These are phyloP conservation scores for Nettapus auritus DNA, from an alignment of 2,113 vertebrate species.

Conservation along the genomic window DNA sequence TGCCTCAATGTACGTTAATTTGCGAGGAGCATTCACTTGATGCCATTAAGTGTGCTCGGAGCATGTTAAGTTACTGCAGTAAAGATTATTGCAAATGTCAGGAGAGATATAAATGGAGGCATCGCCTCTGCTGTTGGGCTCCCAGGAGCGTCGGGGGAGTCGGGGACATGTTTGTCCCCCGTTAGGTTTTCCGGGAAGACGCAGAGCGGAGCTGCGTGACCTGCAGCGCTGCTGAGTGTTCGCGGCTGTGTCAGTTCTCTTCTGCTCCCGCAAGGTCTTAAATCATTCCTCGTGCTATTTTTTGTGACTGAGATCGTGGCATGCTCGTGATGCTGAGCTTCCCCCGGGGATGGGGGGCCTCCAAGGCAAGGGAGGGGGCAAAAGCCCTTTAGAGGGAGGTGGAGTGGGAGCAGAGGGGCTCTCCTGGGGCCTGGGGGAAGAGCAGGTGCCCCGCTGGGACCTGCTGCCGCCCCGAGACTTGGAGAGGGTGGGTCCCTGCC, in stretches of 20 bases:
- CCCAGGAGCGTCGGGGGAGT: not conserved
- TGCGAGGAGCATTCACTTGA: slow-evolving; percentile 28
- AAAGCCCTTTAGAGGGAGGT: not conserved
- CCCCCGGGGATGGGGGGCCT: not conserved
- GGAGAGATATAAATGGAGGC: not conserved
- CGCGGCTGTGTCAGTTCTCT: not conserved
- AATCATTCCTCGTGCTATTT: not conserved
- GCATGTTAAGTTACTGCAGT: not conserved
- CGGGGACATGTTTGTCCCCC: not conserved
- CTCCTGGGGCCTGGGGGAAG: not conserved
- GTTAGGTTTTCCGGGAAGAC: not conserved
- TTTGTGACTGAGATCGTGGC: not conserved
- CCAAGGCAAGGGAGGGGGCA: not conserved
- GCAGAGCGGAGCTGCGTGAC: not conserved
- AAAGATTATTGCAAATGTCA: slow-evolving; percentile 8
- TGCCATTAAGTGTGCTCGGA: slow-evolving; percentile 2
- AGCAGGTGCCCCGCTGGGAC: not conserved
- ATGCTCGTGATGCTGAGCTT: not conserved
- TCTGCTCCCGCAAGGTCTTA: not conserved
- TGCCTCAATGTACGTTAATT: slow-evolving; percentile 10
- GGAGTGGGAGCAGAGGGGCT: no score
- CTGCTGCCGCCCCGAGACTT: not conserved
- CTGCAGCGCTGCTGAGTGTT: not conserved
- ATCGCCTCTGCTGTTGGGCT: not conserved
- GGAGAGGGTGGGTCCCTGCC: not conserved